Evolutionary conservation across 2,888 invertebrate genomes (phyloP), one percentile per base, ranked within the genome.

Genomic region (Geophilus truncorum): DNA sequence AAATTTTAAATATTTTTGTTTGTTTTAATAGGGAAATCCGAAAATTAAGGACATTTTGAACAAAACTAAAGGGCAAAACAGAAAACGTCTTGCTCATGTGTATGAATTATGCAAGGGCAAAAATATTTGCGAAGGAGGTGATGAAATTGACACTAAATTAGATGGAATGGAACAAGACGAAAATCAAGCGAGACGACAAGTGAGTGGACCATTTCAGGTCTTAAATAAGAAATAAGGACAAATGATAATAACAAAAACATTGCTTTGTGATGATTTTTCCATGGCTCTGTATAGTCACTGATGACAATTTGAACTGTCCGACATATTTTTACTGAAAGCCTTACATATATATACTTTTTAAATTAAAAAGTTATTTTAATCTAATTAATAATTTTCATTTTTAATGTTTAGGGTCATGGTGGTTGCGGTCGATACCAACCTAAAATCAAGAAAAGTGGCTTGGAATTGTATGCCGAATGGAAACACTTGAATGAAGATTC

Each of bases 371-470:
- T n/a, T n/a, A n/a, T n/a, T n/a, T n/a, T n/a, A n/a, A n/a, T n/a
- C n/a, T n/a, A n/a, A n/a, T n/a, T n/a, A 0, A 18, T 45, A 45
- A 51, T 5, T 51, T 7, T 45, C 15, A 12, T 12, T 12, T 51
- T 51, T 0, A 21, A n/a, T 51, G 7, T 51, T 45, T 15, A 91
- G 84, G 91, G 91, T 15, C 97, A 98, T 86, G 97, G 98, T 80
- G 99, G 99, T 85, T 99, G 99, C 88, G 99, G 99, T 84, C 92
- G 98, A 84, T 98, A 96, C 86, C 99, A 99, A 86, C 99, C 99
- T 0, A 94, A 93, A 80, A 94, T 98, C 79, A 90, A 95, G 82
- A 89, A 97, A 81, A 91, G 92, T 51, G 98, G 98, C 0, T 89
- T 99, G 75, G 98, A 99, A 85, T 89, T 99, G 62, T 92, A 93